A percentile compares a stretch with the other conserved stretches of the same genome.
These are phyloP conservation scores for Ophraella communa DNA, from an alignment of 2,888 invertebrate genomes.

Conservation along the genomic window DNA sequence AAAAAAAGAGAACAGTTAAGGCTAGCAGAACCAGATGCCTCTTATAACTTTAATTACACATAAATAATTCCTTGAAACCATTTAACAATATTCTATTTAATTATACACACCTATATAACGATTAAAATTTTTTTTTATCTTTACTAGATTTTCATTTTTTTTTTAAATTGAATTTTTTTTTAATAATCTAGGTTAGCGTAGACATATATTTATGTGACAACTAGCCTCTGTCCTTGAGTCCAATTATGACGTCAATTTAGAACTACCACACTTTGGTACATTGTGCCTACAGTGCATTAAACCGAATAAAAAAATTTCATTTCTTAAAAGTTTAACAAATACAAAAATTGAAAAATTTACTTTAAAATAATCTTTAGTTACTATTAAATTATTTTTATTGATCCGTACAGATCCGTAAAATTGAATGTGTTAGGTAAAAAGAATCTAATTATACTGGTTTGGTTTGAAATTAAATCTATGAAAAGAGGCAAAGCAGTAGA, in stretches of 20 bases:
- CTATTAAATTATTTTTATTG: too few relatives aligned
- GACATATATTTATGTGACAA: slow-evolving; percentile 31
- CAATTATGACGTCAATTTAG: neutral
- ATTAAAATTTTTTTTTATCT: slow-evolving; percentile 9
- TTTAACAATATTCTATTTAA: neutral
- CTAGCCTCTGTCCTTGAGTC: slow-evolving; percentile 7
- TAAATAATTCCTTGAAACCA: neutral
- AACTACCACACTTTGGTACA: neutral
- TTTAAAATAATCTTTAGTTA: neutral
- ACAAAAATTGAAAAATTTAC: too few relatives aligned
- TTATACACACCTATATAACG: slow-evolving; percentile 11
- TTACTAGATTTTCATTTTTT: slow-evolving; percentile 41
- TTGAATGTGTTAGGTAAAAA: too few relatives aligned
- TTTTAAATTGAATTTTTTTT: slow-evolving; percentile 24
- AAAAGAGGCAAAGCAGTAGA: too few relatives aligned
- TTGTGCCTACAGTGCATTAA: neutral
- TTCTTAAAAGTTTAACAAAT: too few relatives aligned
- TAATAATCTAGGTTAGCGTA: slow-evolving; percentile 33
- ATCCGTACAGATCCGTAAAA: too few relatives aligned
- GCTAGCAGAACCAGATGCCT: slow-evolving; percentile 5
- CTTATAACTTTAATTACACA: neutral
- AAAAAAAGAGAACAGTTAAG: slow-evolving; percentile 14
- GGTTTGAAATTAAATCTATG: too few relatives aligned
- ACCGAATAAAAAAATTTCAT: neutral
- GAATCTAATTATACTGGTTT: too few relatives aligned